Evolutionary conservation across 2,888 invertebrate species (phyloP), one percentile per base, ranked within the genome.

Genomic region (Platynereis dumerilii): DNA sequence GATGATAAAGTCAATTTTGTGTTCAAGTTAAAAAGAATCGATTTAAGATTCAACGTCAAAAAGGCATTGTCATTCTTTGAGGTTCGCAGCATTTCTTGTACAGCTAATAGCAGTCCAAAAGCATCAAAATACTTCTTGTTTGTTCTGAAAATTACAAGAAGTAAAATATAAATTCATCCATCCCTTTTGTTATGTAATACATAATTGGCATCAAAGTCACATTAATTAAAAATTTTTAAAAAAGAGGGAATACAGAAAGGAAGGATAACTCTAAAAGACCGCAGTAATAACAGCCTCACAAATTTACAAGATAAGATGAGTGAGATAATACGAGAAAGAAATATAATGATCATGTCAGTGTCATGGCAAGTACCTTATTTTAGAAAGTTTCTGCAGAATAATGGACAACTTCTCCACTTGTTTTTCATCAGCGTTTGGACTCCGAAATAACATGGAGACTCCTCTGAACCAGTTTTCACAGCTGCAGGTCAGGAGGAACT

Each of bases 81-180:
- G 5, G 63, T 58, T 20, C 80, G 67, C 60, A 78, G 64, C 65
- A 81, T 69, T 58, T 83, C 83, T 65, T 82, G 80, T 48, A 78
- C 76, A 20, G 79, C 75, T 42, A 74, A 75, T 5, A 75, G 78
- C 22, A 83, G 77, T 29, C 79, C 79, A 71, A 80, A 83, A 34
- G 80, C 77, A 52, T 82, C 83, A 76, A 83, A 83, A 69, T 74
- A 79, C 42, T 77, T 75, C 69, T 77, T 79, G 74, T 82, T 82
- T 10, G 75, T 63, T 63, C 82, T 81, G 76, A 29, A 74, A 78
- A 54, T 52, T 15, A 58, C 12, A 42, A 42, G 17, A 42, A 42
- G 10, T 10, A 10, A 42, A 42, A 42, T 42, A 12, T 17, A 17
- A 42, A 17, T 42, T 10, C 10, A 17, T 42, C 54, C 54, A 53